Evolutionary conservation across 2,113 vertebrate genomes (phyloP).

Genomic region (Girardinichthys multiradiatus): DNA sequence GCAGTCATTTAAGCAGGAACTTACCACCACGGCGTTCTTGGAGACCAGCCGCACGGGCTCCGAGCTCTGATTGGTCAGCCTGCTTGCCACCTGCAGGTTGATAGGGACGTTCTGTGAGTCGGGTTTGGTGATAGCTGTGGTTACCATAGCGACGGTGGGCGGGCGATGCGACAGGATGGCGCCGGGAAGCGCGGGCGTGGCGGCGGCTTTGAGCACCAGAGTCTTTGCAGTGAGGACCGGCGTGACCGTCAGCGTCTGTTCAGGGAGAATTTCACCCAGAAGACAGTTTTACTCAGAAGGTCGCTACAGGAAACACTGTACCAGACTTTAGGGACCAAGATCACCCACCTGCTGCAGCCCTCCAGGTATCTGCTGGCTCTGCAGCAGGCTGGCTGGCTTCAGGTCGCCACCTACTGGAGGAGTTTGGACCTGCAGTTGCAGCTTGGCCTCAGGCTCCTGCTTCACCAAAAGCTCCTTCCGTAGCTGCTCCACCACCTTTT

Average conservation of each 20-base stretch:
- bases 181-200: slow-evolving; percentile 86
- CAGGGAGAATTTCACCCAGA: slow-evolving; percentile 13
- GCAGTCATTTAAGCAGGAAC: slow-evolving; percentile 35
- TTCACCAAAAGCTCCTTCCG: slow-evolving; percentile 84
- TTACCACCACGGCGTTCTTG: slow-evolving; percentile 98
- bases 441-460: slow-evolving; percentile 80
- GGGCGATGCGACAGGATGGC: slow-evolving; percentile 89
- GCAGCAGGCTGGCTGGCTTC: slow-evolving; percentile 56
- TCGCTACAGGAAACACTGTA: not conserved
- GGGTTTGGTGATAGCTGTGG: slow-evolving; percentile 93
- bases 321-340: not conserved
- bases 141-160: slow-evolving; percentile 95
- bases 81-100: slow-evolving; percentile 96
- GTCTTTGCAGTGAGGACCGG: slow-evolving; percentile 97
- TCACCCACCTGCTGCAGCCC: slow-evolving; percentile 69
- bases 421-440: slow-evolving; percentile 71
- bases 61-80: slow-evolving; percentile 88
- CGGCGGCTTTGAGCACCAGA: slow-evolving; percentile 97
- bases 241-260: slow-evolving; percentile 93
- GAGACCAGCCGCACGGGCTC: slow-evolving; percentile 93
- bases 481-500: slow-evolving; percentile 85
- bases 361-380: slow-evolving; percentile 66
- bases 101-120: slow-evolving; percentile 92
- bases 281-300: not conserved
- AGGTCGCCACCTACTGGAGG: slow-evolving; percentile 61